Conservation (phyloP, 2,888 invertebrate species). For the Xestia rhomboidea region DNA sequence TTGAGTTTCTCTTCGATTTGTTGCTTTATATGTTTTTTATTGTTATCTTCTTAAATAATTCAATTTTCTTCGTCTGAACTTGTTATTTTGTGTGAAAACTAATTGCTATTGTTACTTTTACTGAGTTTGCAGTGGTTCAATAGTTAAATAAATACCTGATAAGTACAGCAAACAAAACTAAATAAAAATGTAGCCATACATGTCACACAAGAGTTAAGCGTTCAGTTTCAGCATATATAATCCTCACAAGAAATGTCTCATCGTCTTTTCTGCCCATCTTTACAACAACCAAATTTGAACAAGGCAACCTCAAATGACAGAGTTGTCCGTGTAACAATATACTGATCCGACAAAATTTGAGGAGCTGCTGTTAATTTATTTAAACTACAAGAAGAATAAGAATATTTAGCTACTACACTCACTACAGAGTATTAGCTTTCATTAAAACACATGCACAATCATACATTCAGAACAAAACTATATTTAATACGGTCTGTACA, state of each 20-base stretch:
- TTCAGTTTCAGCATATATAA: too few species aligned
- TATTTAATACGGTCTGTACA: background rate
- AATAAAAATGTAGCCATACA: background rate
- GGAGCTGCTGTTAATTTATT: background rate
- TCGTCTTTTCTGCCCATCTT: background rate
- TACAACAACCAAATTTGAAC: background rate
- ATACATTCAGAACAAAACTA: background rate
- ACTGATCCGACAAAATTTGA: background rate
- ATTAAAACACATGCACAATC: background rate
- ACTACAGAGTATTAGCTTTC: background rate
- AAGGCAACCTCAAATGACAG: background rate
- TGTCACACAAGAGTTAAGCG: background rate
- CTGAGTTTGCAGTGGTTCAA: slow-evolving; percentile 55
- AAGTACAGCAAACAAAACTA: background rate
- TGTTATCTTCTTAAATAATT: slow-evolving; percentile 42
- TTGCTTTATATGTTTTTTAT: slow-evolving; percentile 52
- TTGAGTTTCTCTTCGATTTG: slow-evolving; percentile 64
- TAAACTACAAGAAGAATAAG: background rate
- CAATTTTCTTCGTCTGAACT: slow-evolving; percentile 42
- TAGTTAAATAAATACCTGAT: background rate
- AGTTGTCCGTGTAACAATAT: background rate
- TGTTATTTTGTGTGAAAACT: slow-evolving; percentile 29
- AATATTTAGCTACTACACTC: background rate
- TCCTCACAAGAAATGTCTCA: too few species aligned
- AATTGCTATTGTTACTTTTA: slow-evolving; percentile 48